Evolutionary conservation across 2,888 invertebrate species (phyloP).

Genomic region (Brachyptera putata): DNA sequence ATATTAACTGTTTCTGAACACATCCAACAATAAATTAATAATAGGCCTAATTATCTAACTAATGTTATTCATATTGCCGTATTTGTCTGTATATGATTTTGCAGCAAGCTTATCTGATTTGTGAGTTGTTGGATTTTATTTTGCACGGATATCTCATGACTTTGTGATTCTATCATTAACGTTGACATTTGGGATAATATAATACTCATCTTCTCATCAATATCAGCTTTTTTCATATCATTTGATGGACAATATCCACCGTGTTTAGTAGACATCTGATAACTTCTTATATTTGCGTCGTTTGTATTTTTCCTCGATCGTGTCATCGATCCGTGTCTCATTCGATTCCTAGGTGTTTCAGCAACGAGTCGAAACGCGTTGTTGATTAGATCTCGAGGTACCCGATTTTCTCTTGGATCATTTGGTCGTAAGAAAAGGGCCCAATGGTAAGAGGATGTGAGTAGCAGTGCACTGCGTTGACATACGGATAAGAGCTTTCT

Average conservation of each 20-base stretch:
- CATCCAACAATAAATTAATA: too few relatives aligned
- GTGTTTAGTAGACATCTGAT: background rate
- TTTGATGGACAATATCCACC: background rate
- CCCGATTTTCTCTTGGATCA: constrained; percentile 72
- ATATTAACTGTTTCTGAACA: too few relatives aligned
- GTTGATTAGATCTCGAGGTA: constrained; percentile 69
- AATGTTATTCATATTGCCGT: too few relatives aligned
- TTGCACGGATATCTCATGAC: background rate
- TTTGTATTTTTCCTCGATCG: too few relatives aligned
- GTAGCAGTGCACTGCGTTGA: constrained; percentile 67
- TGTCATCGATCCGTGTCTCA: background rate
- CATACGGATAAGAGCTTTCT: constrained; percentile 59
- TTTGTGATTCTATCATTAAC: constrained; percentile 1
- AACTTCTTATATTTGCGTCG: too few relatives aligned
- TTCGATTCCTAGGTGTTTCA: constrained; percentile 52
- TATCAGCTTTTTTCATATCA: background rate
- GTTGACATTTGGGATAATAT: constrained; percentile 14
- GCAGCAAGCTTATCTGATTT: background rate
- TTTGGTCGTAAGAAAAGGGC: constrained; percentile 74
- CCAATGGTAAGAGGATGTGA: constrained; percentile 69
- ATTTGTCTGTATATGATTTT: too few relatives aligned
- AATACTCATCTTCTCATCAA: background rate
- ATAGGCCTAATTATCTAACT: too few relatives aligned
- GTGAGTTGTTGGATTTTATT: background rate
- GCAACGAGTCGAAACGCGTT: constrained; percentile 71